Evolutionary conservation across 2,888 invertebrate genomes (phyloP).

Genomic region (Athalia circularis): DNA sequence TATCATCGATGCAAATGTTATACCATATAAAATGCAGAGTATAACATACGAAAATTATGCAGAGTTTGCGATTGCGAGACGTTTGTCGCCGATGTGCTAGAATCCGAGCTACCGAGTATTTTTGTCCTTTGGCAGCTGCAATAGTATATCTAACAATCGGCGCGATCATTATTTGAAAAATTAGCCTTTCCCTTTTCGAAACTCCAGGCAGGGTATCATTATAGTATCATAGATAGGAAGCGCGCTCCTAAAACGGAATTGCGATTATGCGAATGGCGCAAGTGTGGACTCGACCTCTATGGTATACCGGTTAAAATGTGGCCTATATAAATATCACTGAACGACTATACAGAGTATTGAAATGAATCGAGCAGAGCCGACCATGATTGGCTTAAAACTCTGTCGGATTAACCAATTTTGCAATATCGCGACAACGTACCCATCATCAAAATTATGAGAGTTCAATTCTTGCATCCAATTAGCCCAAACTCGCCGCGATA

Average conservation of each 20-base stretch:
- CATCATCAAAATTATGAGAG: too few relatives aligned
- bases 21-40: slow-evolving; percentile 22
- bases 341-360: neutral
- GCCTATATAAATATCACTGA: too few relatives aligned
- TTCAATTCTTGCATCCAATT: neutral
- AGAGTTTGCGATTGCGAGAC: neutral
- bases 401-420: too few relatives aligned
- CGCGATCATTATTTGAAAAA: slow-evolving; percentile 40
- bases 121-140: slow-evolving; percentile 17
- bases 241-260: slow-evolving; percentile 13
- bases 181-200: too few relatives aligned
- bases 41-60: slow-evolving; percentile 8
- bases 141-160: slow-evolving; percentile 16
- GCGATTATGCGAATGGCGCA: neutral
- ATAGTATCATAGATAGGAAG: too few relatives aligned
- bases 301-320: too few relatives aligned
- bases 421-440: too few relatives aligned
- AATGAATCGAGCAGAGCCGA: neutral
- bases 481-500: neutral
- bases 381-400: too few relatives aligned
- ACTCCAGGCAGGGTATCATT: too few relatives aligned
- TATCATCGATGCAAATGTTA: slow-evolving; percentile 10
- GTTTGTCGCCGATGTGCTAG: slow-evolving; percentile 7
- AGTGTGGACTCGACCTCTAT: too few relatives aligned
- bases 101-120: slow-evolving; percentile 6